These are phyloP conservation scores for Myzus persicae DNA, from an alignment of 1,140 invertebrate genomes.

Conservation along the genomic window DNA sequence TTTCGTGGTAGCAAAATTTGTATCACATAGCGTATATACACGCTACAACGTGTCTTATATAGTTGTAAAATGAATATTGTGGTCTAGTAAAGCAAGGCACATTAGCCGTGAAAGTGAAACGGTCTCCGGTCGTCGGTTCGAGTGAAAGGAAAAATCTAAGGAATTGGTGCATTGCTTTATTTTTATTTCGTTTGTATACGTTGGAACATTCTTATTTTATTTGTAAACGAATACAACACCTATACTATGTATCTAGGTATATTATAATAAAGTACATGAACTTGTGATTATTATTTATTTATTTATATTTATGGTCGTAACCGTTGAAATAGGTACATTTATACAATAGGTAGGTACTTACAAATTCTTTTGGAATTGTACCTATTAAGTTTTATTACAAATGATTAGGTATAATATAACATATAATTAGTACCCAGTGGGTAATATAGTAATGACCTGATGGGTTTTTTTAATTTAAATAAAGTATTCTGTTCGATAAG, in stretches of 20 bases:
- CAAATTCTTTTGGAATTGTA: neutral
- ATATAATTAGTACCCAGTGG: neutral
- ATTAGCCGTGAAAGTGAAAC: conserved; percentile 58
- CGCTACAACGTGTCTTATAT: neutral
- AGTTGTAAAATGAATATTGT: conserved; percentile 8
- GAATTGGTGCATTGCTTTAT: conserved; percentile 48
- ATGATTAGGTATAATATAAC: too few relatives aligned
- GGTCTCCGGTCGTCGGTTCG: neutral
- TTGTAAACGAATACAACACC: neutral
- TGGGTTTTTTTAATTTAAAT: neutral
- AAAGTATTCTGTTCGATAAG: neutral
- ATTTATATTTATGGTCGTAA: neutral
- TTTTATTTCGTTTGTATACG: neutral
- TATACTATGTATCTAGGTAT: neutral
- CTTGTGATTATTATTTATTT: neutral
- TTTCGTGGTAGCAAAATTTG: neutral
- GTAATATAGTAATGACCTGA: neutral
- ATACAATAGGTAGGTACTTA: neutral
- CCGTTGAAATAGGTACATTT: neutral
- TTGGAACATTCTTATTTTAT: conserved; percentile 11
- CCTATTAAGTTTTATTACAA: neutral
- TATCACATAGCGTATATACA: neutral
- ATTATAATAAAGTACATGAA: neutral
- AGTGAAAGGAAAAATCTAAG: conserved; percentile 58
- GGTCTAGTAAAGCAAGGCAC: conserved; percentile 5